Percentiles rank a stretch among this genome's conserved stretches.
These are phyloP conservation scores for Muntiacus muntjak DNA, from an alignment of 2,113 vertebrate genomes.

Conservation along the genomic window DNA sequence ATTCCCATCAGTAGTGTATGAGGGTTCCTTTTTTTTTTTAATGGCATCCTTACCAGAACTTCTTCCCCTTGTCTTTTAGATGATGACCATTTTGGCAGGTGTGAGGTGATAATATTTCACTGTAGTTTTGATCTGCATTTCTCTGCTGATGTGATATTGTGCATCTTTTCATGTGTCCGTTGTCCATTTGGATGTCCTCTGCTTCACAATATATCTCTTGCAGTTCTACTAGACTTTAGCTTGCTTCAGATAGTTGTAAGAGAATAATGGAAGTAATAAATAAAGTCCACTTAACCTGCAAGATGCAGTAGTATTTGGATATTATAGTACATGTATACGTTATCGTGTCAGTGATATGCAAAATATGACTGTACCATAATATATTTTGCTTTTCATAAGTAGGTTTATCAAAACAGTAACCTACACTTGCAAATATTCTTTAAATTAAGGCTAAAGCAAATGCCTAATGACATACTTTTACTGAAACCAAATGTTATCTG, in stretches of 20 bases:
- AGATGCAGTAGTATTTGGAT: neutral
- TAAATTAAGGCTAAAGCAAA: neutral
- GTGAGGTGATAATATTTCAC: neutral
- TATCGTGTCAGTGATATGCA: neutral
- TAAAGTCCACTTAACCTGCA: neutral
- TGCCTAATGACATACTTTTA: neutral
- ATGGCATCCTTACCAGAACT: neutral
- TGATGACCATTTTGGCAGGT: neutral
- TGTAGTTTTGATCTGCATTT: neutral
- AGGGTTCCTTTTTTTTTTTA: neutral
- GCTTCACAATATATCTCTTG: neutral
- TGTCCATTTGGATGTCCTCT: neutral
- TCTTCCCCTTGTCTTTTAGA: neutral
- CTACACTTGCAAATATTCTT: neutral
- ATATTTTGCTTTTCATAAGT: neutral
- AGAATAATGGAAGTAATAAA: neutral
- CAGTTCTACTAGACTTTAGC: neutral
- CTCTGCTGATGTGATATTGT: neutral
- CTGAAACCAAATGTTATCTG: conserved; percentile 5
- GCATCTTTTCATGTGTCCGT: neutral
- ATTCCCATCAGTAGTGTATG: neutral
- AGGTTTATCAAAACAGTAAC: neutral
- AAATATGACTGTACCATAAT: neutral
- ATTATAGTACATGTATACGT: neutral
- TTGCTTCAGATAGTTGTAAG: neutral